Evolutionary conservation across 1,140 invertebrate species (phyloP), one percentile per base, ranked within the genome.

Genomic region (Ceratosolen solmsi): DNA sequence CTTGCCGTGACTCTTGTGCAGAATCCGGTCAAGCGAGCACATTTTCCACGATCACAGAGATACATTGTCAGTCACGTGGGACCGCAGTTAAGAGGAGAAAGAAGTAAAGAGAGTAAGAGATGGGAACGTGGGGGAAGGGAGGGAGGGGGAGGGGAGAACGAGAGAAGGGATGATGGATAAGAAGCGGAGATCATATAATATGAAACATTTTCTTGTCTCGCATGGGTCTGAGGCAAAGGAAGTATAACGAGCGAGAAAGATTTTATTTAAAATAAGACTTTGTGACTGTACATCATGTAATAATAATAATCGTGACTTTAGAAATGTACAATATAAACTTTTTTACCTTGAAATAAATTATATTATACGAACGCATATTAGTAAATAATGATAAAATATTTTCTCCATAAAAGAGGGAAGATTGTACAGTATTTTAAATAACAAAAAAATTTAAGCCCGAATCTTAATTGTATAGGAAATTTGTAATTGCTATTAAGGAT

Each of bases 41-140:
- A 33, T 33, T 73, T 73, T 73, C 72, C 22, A 38, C 27, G 51
- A 74, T 33, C 58, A 22, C 2, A 65, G 74, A 9, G 74, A 0
- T n/a, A 13, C 41, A 15, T 11, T 0, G 22, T 36, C 25, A 54
- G n/a, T n/a, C 68, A 56, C 30, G 65, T 56, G 49, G 49, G 49
- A 71, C 46, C 25, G 30, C 8, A 15, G 46, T n/a, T 9, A 17
- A 49, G 56, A 63, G 46, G 41, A 46, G 38, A 60, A 41, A 51
- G 7, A 73, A 5, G 38, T 9, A 9, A 11, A 63, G 60, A 30
- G 2, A 68, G 25, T 65, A 17, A 68, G 38, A 65, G 58, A 36
- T 20, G 65, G 2, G 15, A 5, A 20, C 1, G 72, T 27, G 49
- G 2, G 72, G 0, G 72, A 30, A 25, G 25, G 46, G 27, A n/a